Base-by-base conservation (phyloP, 2,888 invertebrate genomes). In the Resseliella maxima region DNA sequence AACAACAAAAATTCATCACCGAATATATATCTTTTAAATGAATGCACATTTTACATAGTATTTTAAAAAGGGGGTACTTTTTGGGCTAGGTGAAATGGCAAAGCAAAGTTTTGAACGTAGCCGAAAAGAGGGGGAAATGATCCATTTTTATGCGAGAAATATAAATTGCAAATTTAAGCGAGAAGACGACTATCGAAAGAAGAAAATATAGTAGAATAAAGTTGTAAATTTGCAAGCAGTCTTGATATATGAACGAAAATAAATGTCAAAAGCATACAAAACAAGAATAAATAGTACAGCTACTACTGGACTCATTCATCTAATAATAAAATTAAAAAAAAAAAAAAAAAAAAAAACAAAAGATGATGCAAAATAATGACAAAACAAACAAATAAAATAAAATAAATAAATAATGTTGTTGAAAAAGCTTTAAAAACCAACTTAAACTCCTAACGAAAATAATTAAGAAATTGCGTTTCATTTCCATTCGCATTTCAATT, bases 381-480 rank as follows among this genome's bases (percentile, higher is more conserved):
- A 83, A 83, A n/a, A n/a, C n/a, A n/a, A n/a, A n/a, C n/a, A n/a
- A n/a, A n/a, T n/a, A n/a, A n/a, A n/a, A 54, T 10, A 54, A 54
- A n/a, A n/a, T n/a, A n/a, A n/a, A n/a, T n/a, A n/a, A n/a, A n/a
- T n/a, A n/a, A 83, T 83, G 83, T 83, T 83, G 83, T 83, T 83
- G 83, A 83, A 83, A 59, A 83, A 83, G 83, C 83, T 83, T 83
- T 83, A 83, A 83, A 83, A 83, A 36, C 83, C 83, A 83, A 83
- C 38, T 83, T 83, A 83, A 83, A 83, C 83, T 83, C 83, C 83
- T 83, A 38, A 83, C n/a, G n/a, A 83, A 83, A 83, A 83, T 24
- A 24, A 83, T 38, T n/a, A 36, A 83, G 2, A 38, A 83, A 72
- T 54, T 72, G 83, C 24, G 83, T 83, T 83, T 83, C n/a, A 83